These are phyloP conservation scores for Azemiops feae DNA, from an alignment of 2,113 vertebrate species.

Conservation along the genomic window DNA sequence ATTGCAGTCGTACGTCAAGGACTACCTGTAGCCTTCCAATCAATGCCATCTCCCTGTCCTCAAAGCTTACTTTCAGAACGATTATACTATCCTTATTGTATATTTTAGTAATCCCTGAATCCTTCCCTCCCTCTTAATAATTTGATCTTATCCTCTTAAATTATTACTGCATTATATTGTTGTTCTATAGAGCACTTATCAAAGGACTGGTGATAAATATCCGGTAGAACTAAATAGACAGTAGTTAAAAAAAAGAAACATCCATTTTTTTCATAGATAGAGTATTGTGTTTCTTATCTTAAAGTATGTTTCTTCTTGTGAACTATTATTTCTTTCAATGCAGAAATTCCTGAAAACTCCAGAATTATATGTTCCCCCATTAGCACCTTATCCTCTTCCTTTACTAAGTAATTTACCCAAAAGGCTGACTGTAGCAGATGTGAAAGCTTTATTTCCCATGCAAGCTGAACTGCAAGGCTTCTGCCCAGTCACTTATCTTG, in stretches of 20 bases:
- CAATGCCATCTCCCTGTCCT: background rate
- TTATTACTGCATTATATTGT: background rate
- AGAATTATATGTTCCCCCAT: conserved; percentile 80
- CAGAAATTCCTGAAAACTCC: conserved; percentile 86
- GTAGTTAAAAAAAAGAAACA: background rate
- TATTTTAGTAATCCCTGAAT: background rate
- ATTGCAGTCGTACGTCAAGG: background rate
- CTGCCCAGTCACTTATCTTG: conserved; percentile 89
- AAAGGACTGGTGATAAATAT: background rate
- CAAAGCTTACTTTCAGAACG: background rate
- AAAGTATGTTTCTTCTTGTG: conserved; percentile 6
- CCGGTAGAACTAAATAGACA: background rate
- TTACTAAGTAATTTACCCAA: conserved; percentile 75
- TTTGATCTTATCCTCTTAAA: background rate
- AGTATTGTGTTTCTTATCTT: conserved; percentile 1
- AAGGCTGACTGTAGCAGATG: conserved; percentile 74
- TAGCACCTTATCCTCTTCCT: conserved; percentile 80
- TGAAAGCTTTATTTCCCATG: conserved; percentile 80
- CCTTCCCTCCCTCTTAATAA: background rate
- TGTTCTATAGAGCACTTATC: background rate
- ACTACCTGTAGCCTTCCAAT: background rate
- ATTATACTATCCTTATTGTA: background rate
- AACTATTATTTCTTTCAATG: conserved; percentile 35
- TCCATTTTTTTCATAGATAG: background rate
- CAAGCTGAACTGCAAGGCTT: conserved; percentile 86